Evolutionary conservation across 2,888 invertebrate species (phyloP), one percentile per base, ranked within the genome.

Genomic region (Temnothorax unifasciatus): DNA sequence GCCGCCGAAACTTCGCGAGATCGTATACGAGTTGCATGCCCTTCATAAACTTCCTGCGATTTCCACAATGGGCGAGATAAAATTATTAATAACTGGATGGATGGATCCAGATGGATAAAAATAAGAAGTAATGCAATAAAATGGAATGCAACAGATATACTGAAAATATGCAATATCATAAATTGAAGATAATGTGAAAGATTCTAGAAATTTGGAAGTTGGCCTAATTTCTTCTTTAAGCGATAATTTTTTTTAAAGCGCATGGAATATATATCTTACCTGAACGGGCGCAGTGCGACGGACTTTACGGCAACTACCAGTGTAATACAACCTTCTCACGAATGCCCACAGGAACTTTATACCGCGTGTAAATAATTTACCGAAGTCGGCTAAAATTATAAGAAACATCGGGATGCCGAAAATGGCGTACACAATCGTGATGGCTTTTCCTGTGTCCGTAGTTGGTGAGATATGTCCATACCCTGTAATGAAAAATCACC

Each of bases 391-490:
- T 89, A 99, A 95, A 21, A 99, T 97, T 82, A 99, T 98, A 90
- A 99, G 96, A 95, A 99, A 99, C 92, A 99, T 96, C 0, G 99
- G 99, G 92, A 99, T 99, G 15, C 99, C 99, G 87, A 99, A 97
- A 86, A 98, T 97, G 44, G 99, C 98, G 94, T 99, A 99, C 41
- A 98, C 95, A 88, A 99, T 99, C 0, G 99, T 99, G 69, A 99
- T 96, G 0, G 97, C 97, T 87, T 97, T 96, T 11, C 99, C 99
- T 15, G 97, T 96, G 8, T 95, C 96, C 15, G 99, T 99, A 90
- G 97, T 97, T 0, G 99, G 99, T 69, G 98, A 97, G 92, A 99
- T 98, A 95, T 99, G 99, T 85, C 99, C 99, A 95, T 99, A 99
- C 92, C 99, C 99, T 99, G 96, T 61, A 96, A 95, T 71, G 13